Evolutionary conservation across 2,113 vertebrate species (phyloP), one percentile per base, ranked within the genome.

Genomic region (Lasiurus cinereus): DNA sequence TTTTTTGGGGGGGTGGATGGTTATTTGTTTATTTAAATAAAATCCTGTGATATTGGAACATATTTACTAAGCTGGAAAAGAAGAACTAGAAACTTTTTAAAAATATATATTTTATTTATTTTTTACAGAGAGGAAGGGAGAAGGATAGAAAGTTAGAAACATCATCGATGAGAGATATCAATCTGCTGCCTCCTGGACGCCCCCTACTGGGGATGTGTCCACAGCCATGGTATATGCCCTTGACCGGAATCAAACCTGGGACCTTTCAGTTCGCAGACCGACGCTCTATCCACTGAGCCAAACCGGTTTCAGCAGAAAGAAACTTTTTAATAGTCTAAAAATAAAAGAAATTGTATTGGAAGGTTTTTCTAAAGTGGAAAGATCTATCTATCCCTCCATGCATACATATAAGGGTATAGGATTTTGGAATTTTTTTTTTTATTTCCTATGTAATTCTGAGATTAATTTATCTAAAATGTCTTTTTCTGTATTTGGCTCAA

Each of bases 351-450:
- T 43, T 46, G 18, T 50, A 6, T 48, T 36, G 39, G 29, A 33
- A 91, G 7, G 0, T 10, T 94, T 92, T 82, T 85, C 64, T 50
- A 13, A 70, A 91, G n/a, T 33, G 33, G 31, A 59, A 6, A 72
- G 10, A 31, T 92, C 76, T 77, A 16, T 82, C 36, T 56, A 80
- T 70, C 59, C 24, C 10, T 39, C n/a, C 27, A 48, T 27, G 18
- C 29, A 66, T 43, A 19, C 16, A 48, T 59, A 8, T 22, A 33
- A 91, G 14, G 6, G 64, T 36, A 67, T 2, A 50, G 7, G 22
- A 54, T 39, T 72, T 92, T 87, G 21, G n/a, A 54, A 82, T 95
- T 73, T 72, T 39, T 39, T 39, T 70, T 88, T 95, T 89, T 22
- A 16, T 90, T 90, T 82, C 16, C 72, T 70, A 77, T 43, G n/a